Base-by-base conservation (phyloP, 37 sponge, comb jelly and placozoan species). In the Chondrilla cf. caribensis region DNA sequence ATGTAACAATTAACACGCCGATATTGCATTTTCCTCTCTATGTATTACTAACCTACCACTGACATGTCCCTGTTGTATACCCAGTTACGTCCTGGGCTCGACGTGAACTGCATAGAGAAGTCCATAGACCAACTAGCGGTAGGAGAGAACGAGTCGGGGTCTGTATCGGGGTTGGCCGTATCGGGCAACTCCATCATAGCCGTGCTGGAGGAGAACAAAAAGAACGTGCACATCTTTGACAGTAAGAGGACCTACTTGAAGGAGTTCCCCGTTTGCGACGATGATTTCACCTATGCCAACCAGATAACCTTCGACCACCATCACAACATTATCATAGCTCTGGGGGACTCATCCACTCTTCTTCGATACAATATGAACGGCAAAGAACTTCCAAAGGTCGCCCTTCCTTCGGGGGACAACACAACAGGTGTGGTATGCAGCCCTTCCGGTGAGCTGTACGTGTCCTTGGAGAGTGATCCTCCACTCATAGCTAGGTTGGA, bases 141-240 rank as follows among this genome's bases (percentile, higher is more conserved):
- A 11, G 51, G 51, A 11, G 51, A 47, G 51, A 47, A 47, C 3
- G 24, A 39, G 38, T 39, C 38, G 17, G 76, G 44, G 3, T 39
- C 76, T 73, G 76, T 73, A 25, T 73, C 76, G n/a, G 76, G 76
- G 5, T 22, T 73, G 44, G 76, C 43, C 7, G 43, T 38, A 15
- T 39, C 76, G 1, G 0, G 41, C 29, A 39, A 39, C 41, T 32
- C 38, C 21, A 31, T 73, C 44, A 73, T 73, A 17, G 76, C 76
- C 7, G 43, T 21, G 36, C 8, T 73, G 76, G 44, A 73, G 43
- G 76, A 73, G 44, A 40, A 39, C 22, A 37, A 73, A 1, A 37
- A 40, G 42, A 73, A 40, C n/a, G 24, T 73, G 43, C 36, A 39
- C 76, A 37, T 73, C 25, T 73, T 36, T 11, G 36, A 73, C 9